Base-by-base conservation (phyloP, 2,113 vertebrate genomes). In the Protobothrops mucrosquamatus region DNA sequence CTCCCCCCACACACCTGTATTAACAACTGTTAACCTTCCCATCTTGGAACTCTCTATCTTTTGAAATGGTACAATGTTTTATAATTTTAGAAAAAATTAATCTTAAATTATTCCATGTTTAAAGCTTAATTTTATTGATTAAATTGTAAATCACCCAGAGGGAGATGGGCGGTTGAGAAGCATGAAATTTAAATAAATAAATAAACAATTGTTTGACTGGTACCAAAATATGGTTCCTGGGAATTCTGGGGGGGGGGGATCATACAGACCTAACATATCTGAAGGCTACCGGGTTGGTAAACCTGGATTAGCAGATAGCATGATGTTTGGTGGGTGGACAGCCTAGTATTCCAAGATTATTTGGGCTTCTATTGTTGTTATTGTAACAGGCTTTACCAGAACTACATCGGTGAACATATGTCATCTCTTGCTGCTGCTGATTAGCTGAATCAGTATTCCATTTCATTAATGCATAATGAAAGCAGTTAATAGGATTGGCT, bases 401-500 rank as follows among this genome's bases (percentile, higher is more conserved):
- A 52, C 86, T 0, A 0, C 91, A 0, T 1, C 94, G 48, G 92
- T 1, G 0, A 0, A 0, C 23, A 93, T 94, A 85, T 87, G 90
- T 87, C 86, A 93, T 94, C 93, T 6, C 92, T 48, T 2, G 0
- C 93, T 94, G 87, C 39, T 0, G 0, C 91, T 96, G 96, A 96
- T 97, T 96, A 97, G 94, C 96, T 85, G 14, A 95, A 96, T 95
- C 95, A 93, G 94, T 94, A 95, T 92, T 93, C 95, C 93, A 95
- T 95, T 95, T 95, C 94, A 96, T 96, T 96, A 97, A 94, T 92
- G 94, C 24, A 1, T 93, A 93, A 96, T 23, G 92, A 95, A 96
- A 95, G 92, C 95, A 94, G 92, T 91, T 97, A 96, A 97, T 93
- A 96, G 94, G 89, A 26, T 92, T 89, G 91, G 93, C 29, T 93